phyloP scores from a whole-genome alignment of 2,888 invertebrate species.

The Cephus nigrinus region DNA sequence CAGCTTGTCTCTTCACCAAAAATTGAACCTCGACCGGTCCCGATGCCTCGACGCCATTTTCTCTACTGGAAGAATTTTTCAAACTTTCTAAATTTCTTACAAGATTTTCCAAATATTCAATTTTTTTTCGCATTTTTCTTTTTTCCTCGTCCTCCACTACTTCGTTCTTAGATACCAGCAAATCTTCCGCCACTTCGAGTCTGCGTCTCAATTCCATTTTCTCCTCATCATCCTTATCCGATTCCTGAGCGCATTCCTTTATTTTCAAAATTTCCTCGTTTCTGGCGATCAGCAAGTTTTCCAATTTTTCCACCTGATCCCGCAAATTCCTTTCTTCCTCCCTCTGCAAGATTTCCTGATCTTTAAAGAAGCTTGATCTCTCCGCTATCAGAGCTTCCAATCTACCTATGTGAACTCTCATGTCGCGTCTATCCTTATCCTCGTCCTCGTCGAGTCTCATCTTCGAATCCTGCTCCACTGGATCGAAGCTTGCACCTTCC shows the following conservation, averaged over 20 bases:
- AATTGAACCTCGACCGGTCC: neutral
- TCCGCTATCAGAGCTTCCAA: conserved; percentile 26
- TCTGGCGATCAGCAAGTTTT: conserved; percentile 6
- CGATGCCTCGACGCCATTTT: neutral
- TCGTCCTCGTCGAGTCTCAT: neutral
- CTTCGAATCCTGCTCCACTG: neutral
- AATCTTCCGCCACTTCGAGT: conserved; percentile 9
- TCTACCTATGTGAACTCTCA: conserved; percentile 20
- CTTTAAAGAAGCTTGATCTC: conserved; percentile 5
- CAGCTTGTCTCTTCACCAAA: neutral
- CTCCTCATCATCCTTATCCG: conserved; percentile 3
- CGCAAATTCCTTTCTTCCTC: conserved; percentile 25
- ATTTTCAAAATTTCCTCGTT: conserved; percentile 1
- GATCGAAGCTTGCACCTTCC: conserved; percentile 2
- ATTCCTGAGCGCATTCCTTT: neutral
- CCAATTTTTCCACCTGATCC: conserved; percentile 21
- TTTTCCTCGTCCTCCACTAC: neutral
- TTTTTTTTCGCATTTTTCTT: neutral
- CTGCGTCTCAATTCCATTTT: conserved; percentile 3
- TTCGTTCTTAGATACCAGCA: conserved; percentile 6
- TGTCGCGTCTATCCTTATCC: conserved; percentile 14
- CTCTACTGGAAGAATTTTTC: neutral
- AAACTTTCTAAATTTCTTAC: neutral
- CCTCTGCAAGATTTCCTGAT: neutral
- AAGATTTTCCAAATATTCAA: neutral